Evolutionary conservation across 1,140 invertebrate genomes (phyloP).

Genomic region (Bombus waltoni): DNA sequence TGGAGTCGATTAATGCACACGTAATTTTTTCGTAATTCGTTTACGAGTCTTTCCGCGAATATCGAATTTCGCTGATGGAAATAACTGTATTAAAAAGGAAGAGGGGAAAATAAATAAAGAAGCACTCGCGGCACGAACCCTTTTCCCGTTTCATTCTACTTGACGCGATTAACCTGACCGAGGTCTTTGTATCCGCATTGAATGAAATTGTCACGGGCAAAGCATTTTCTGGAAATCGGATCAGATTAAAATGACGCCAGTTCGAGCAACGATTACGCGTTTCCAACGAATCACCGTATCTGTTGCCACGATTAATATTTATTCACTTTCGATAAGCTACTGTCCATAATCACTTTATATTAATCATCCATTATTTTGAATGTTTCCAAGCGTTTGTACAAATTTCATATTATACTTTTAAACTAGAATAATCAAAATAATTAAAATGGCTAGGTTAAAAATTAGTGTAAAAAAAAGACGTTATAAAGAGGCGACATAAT

Average conservation of each 20-base stretch:
- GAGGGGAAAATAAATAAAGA: background rate
- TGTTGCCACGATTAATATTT: background rate
- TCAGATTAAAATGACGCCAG: background rate
- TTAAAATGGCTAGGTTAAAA: background rate
- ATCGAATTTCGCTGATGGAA: background rate
- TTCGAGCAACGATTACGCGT: background rate
- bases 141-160: background rate
- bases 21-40: constrained; percentile 5
- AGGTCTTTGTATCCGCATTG: background rate
- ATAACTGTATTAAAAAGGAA: background rate
- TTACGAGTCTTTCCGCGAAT: background rate
- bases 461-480: background rate
- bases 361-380: background rate
- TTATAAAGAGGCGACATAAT: background rate
- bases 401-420: no score
- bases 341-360: background rate
- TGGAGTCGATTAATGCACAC: background rate
- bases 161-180: background rate
- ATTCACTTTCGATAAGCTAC: background rate
- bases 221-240: background rate
- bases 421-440: background rate
- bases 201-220: background rate
- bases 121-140: no score
- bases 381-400: no score
- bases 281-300: background rate